Base-by-base conservation (phyloP, 2,113 vertebrate genomes). In the Anser brachyrhynchus region DNA sequence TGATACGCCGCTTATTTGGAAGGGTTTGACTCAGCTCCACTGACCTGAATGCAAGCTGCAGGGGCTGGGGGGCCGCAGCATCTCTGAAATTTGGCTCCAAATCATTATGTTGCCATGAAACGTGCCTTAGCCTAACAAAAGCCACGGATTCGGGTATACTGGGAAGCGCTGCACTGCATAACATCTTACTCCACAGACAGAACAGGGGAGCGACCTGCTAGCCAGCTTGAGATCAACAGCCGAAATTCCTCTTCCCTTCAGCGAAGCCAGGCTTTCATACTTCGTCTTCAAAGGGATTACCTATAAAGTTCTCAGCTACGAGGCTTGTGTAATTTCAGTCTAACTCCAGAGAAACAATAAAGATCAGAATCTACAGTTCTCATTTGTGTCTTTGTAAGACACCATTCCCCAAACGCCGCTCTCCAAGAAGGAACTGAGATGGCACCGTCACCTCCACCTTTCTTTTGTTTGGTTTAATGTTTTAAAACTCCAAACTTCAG, bases 261-360 rank as follows among this genome's bases (percentile, higher is more conserved):
- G 33, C 3, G 11, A 93, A 95, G 93, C 74, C 92, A 90, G 83
- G 37, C 92, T 96, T 93, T 94, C 77, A 83, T 96, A 89, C 90
- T 84, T 73, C n/a, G 35, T 79, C 96, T 96, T 95, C 83, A 94
- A 78, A 96, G 80, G 83, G 80, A 94, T 92, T 86, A 91, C 73
- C 72, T 89, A 83, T 66, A 78, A 91, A 85, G 90, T 93, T 83
- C 95, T 91, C 72, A 55, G 2, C 89, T 87, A 62, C 0, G 2
- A 79, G 64, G 41, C 74, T 72, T 85, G 81, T 46, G 71, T 43
- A 71, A 90, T 72, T 87, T 80, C 84, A 87, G 73, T 33, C 76
- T 64, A 88, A 86, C 71, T 75, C 87, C 43, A 69, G 18, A 94
- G 70, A 82, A 87, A 71, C 0, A 46, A 72, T 22, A 75, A 72